These are phyloP conservation scores for Sparidentex hasta DNA, from an alignment of 2,797 vertebrate species.

Conservation along the genomic window DNA sequence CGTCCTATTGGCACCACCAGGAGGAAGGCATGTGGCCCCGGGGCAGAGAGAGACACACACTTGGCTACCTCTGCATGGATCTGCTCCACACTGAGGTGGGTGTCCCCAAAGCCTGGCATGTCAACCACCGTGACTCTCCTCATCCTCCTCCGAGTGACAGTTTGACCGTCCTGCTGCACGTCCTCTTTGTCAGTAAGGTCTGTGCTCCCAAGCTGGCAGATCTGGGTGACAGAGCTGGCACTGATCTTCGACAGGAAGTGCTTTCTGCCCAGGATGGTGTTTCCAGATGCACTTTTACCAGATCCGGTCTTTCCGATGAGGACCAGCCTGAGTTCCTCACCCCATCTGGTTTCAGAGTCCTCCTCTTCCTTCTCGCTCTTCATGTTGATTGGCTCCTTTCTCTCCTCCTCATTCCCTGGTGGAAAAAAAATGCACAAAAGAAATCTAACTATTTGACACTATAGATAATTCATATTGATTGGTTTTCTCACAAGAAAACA, in stretches of 20 bases:
- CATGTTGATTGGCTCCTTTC: slow-evolving; percentile 21
- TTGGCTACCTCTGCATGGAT: slow-evolving; percentile 80
- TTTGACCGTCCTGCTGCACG: background rate
- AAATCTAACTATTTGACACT: slow-evolving; percentile 8
- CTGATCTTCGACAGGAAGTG: slow-evolving; percentile 81
- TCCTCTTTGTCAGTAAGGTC: slow-evolving; percentile 56
- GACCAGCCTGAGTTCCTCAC: slow-evolving; percentile 82
- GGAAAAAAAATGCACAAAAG: slow-evolving; percentile 28
- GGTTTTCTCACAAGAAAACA: background rate
- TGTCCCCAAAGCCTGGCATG: slow-evolving; percentile 87
- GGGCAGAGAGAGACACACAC: slow-evolving; percentile 83
- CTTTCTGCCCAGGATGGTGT: slow-evolving; percentile 83
- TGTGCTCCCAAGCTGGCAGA: slow-evolving; percentile 71
- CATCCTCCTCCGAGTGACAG: slow-evolving; percentile 16
- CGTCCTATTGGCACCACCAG: slow-evolving; percentile 86
- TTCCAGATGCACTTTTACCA: slow-evolving; percentile 87
- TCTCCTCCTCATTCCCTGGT: slow-evolving; percentile 22
- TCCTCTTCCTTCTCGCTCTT: slow-evolving; percentile 38
- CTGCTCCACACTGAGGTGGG: slow-evolving; percentile 71
- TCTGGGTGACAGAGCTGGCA: slow-evolving; percentile 80
- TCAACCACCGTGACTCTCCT: slow-evolving; percentile 81
- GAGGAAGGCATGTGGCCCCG: slow-evolving; percentile 88
- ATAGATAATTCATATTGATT: background rate
- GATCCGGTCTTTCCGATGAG: slow-evolving; percentile 85
- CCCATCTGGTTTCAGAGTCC: slow-evolving; percentile 22